Evolutionary conservation across 2,113 vertebrate genomes (phyloP), one percentile per base, ranked within the genome.

Genomic region (Grammomys dolichurus): DNA sequence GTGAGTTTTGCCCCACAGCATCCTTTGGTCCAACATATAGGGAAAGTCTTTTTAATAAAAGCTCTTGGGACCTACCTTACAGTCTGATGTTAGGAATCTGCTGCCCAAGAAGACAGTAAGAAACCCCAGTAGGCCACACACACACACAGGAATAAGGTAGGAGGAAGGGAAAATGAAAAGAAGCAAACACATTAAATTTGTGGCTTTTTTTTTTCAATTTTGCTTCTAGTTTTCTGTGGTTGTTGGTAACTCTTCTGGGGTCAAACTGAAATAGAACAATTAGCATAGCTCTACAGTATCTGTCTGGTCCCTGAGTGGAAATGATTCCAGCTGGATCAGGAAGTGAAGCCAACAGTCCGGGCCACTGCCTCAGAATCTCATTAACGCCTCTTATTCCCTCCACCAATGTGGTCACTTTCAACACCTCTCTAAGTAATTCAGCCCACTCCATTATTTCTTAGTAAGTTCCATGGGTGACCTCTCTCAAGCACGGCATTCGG

Each of bases 401-500:
- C 43, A 31, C 89, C 69, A 94, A 94, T 91, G 96, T 97, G 96
- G 87, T 48, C 76, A 63, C 98, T 97, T 98, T 84, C 95, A 97
- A 95, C 69, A 95, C 69, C 90, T 95, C 93, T 96, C 98, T 98
- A 98, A 98, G 98, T 95, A 97, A 98, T 98, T 97, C 97, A 97
- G 85, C 96, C 94, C 72, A 97, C 98, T 98, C 98, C 97, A 97
- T 98, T 98, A 98, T 63, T 70, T 96, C 93, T 95, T 97, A 97
- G 95, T 97, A 96, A 70, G 3, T 94, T 96, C 97, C 86, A 65
- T 80, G 95, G 75, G 43, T 98, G 98, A 98, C 98, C 98, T 97
- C 97, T 65, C 33, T 98, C 91, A 69, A 65, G 46, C 11, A 6
- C 0, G 82, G 85, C 91, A 51, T 84, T 89, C 43, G 58, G 93